Conservation (phyloP, 1,140 invertebrate genomes). For the Drosophila grimshawi region DNA sequence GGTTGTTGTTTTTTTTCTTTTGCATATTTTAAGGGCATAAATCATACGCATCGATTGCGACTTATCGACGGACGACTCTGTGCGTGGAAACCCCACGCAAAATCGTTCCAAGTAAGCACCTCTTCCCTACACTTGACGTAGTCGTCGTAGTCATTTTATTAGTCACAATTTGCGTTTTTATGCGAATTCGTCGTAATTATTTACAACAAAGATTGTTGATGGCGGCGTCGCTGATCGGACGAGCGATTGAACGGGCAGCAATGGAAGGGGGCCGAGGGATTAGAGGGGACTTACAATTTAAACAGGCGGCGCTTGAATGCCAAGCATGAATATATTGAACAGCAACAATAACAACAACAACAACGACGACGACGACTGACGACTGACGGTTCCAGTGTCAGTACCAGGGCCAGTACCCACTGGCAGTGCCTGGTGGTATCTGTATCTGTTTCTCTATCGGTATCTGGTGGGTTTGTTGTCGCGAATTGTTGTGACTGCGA, state of each 20-base stretch:
- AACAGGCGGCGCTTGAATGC: conserved; percentile 56
- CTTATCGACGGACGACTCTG: conserved; percentile 37
- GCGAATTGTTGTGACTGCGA: conserved; percentile 16
- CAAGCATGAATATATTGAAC: conserved; percentile 35
- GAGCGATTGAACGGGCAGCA: neutral
- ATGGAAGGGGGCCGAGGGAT: neutral
- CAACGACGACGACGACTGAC: conserved; percentile 5
- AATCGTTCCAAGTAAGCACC: conserved; percentile 25
- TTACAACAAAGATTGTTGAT: conserved; percentile 64
- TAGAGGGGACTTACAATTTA: conserved; percentile 48
- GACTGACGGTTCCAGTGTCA: conserved; percentile 16
- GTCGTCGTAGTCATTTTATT: conserved; percentile 50
- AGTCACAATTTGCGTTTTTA: conserved; percentile 61
- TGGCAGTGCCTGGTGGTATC: conserved; percentile 20
- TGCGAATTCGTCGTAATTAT: conserved; percentile 66
- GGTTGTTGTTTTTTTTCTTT: neutral
- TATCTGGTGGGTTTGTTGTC: conserved; percentile 63
- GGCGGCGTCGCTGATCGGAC: conserved; percentile 3
- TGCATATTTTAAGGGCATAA: conserved; percentile 38
- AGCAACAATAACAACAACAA: conserved; percentile 21
- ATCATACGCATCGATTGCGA: conserved; percentile 61
- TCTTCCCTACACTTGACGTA: conserved; percentile 39
- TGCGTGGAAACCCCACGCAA: conserved; percentile 46
- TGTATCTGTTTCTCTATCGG: conserved; percentile 58
- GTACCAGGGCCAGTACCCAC: conserved; percentile 11